Percentiles rank a stretch among this genome's conserved stretches.
Conservation (phyloP, 2,797 vertebrate species). For the Chromobotia macracanthus region DNA sequence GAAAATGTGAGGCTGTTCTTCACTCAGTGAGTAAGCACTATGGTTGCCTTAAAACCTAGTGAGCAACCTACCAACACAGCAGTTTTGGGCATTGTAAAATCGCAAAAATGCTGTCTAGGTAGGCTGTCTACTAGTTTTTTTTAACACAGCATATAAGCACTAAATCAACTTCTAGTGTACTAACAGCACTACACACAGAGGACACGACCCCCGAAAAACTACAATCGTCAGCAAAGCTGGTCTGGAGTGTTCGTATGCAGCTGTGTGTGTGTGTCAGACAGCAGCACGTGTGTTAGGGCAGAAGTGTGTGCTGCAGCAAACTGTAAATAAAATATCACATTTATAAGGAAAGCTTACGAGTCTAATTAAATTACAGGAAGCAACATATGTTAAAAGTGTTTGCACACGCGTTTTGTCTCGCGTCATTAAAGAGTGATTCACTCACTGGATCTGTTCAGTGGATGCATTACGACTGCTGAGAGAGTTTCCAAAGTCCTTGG, state of each 20-base stretch:
- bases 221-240: constrained; percentile 60
- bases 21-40: constrained; percentile 70
- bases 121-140: not conserved
- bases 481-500: not conserved
- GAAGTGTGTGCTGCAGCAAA: constrained; percentile 24
- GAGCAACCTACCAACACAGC: not conserved
- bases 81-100: not conserved
- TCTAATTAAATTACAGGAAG: constrained; percentile 29
- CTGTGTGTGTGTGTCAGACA: constrained; percentile 17
- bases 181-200: constrained; percentile 70
- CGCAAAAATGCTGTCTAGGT: not conserved
- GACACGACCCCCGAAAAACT: constrained; percentile 68
- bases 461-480: not conserved
- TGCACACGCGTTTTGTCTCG: constrained; percentile 10
- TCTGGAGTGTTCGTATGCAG: constrained; percentile 5
- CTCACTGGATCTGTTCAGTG: not conserved
- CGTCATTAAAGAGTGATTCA: constrained; percentile 6
- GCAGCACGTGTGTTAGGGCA: constrained; percentile 1
- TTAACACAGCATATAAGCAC: constrained; percentile 51
- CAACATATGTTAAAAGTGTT: constrained; percentile 36
- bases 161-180: constrained; percentile 70
- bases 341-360: constrained; percentile 8
- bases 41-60: not conserved
- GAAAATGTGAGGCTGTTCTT: constrained; percentile 69
- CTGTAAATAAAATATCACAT: not conserved